Conservation (phyloP, 2,888 invertebrate genomes). For the Heliconius sara region DNA sequence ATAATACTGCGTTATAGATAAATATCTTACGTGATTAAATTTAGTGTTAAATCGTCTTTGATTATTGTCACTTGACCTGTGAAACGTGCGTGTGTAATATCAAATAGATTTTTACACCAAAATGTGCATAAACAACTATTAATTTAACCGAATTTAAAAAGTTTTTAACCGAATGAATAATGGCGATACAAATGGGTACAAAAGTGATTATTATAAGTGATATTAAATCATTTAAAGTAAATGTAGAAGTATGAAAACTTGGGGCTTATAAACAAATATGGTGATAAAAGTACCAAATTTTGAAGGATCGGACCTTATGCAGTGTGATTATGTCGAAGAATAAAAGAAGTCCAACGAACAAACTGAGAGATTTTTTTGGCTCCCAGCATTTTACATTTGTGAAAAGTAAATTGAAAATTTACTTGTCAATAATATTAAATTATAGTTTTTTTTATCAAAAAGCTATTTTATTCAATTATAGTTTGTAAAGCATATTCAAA, state of each 20-base stretch:
- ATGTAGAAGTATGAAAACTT: neutral
- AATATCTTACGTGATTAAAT: constrained; percentile 40
- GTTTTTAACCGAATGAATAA: neutral
- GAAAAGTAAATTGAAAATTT: constrained; percentile 53
- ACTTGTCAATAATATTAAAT: neutral
- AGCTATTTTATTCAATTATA: too few relatives aligned
- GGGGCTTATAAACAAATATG: constrained; percentile 7
- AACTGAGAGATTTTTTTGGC: constrained; percentile 62
- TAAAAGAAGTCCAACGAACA: constrained; percentile 66
- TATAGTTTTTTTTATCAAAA: too few relatives aligned
- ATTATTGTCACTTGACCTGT: constrained; percentile 3
- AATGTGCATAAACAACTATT: neutral
- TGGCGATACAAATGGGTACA: neutral
- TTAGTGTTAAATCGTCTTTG: constrained; percentile 31
- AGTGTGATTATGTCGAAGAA: constrained; percentile 48
- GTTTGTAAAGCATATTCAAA: neutral
- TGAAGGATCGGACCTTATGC: constrained; percentile 16
- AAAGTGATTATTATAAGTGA: neutral
- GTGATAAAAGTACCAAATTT: constrained; percentile 26
- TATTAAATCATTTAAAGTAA: neutral
- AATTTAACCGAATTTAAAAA: neutral
- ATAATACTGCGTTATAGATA: constrained; percentile 43
- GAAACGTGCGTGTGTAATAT: neutral
- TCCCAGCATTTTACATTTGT: constrained; percentile 59
- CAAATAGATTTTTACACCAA: neutral